phyloP scores from a whole-genome alignment of 2,113 vertebrate species.

The Sylvia atricapilla region DNA sequence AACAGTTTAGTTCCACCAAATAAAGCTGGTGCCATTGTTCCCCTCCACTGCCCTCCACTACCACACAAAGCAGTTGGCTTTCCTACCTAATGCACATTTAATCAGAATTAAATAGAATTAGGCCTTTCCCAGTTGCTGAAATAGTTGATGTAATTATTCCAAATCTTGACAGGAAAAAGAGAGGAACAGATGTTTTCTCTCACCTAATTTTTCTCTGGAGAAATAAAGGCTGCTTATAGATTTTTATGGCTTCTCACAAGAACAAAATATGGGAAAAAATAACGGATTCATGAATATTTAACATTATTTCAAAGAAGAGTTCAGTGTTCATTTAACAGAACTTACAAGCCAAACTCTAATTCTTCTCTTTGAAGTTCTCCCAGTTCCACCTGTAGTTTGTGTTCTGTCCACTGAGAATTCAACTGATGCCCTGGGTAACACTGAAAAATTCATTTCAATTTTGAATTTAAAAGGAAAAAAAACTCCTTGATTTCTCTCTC shows the following conservation, averaged over 20 bases:
- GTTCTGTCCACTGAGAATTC: background rate
- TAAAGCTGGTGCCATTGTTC: background rate
- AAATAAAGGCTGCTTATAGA: background rate
- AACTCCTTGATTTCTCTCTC: background rate
- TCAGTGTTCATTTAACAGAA: background rate
- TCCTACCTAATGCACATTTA: background rate
- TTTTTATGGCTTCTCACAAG: slow-evolving; percentile 9
- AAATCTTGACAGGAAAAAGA: background rate
- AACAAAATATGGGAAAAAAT: background rate
- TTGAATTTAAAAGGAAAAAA: background rate
- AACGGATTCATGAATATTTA: slow-evolving; percentile 3
- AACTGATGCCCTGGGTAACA: background rate
- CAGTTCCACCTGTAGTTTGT: background rate
- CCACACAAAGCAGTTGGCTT: background rate
- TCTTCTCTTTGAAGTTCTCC: background rate
- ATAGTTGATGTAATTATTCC: background rate
- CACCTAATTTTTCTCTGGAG: background rate
- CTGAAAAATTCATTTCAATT: background rate
- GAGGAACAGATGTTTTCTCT: background rate
- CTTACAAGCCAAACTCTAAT: background rate
- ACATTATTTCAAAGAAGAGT: background rate
- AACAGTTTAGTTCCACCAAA: background rate
- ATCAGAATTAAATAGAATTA: slow-evolving; percentile 1
- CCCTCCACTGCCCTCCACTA: background rate
- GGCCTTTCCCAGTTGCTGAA: background rate